Conservation (phyloP, 1,140 invertebrate genomes). For the Drosophila elegans region DNA sequence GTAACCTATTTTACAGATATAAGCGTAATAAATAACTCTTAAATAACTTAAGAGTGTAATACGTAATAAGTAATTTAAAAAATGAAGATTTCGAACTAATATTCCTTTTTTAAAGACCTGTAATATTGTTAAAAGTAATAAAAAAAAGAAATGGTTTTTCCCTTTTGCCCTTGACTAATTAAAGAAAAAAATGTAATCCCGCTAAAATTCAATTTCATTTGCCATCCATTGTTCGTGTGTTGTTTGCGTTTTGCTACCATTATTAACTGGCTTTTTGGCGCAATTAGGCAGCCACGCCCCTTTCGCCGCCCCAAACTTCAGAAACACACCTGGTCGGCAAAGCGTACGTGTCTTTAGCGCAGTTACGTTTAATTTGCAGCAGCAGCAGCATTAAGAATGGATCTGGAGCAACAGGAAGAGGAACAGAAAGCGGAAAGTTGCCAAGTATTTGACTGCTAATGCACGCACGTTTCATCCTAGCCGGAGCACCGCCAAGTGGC, state of each 20-base stretch:
- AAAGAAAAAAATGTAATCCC: slow-evolving; percentile 9
- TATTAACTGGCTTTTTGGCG: slow-evolving; percentile 79
- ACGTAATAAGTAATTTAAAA: too few species aligned
- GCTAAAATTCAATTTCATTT: slow-evolving; percentile 62
- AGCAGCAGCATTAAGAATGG: slow-evolving; percentile 8
- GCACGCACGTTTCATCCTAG: slow-evolving; percentile 63
- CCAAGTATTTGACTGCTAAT: slow-evolving; percentile 60
- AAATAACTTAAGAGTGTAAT: too few species aligned
- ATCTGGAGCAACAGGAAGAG: slow-evolving; percentile 27
- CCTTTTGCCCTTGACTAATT: slow-evolving; percentile 12
- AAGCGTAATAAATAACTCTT: too few species aligned
- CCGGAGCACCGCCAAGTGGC: slow-evolving; percentile 3
- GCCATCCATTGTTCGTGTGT: slow-evolving; percentile 41
- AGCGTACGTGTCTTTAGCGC: slow-evolving; percentile 53
- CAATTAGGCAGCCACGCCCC: slow-evolving; percentile 64
- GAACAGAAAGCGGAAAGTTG: slow-evolving; percentile 39
- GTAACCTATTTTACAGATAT: too few species aligned
- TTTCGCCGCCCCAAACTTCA: background rate
- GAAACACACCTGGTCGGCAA: background rate
- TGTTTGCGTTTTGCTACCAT: slow-evolving; percentile 42
- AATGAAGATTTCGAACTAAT: too few species aligned
- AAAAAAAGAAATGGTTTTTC: too few species aligned
- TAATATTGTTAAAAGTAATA: too few species aligned
- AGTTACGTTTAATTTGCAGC: slow-evolving; percentile 56
- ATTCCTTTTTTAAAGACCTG: too few species aligned